Base-by-base conservation (phyloP, 2,888 invertebrate genomes). In the Gnatocerus cornutus region DNA sequence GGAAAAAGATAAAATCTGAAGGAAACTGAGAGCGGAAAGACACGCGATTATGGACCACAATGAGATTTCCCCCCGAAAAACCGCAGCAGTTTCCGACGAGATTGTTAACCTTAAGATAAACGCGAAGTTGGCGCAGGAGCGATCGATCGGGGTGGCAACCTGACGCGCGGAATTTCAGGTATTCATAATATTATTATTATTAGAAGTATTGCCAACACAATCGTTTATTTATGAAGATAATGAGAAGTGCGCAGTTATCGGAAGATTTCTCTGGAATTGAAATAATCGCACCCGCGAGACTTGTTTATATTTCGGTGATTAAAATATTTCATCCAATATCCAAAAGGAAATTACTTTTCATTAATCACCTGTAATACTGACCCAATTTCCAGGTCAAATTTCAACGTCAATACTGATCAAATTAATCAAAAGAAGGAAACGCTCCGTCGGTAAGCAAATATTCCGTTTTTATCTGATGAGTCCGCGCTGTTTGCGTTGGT, bases 41-140 rank as follows among this genome's bases (percentile, higher is more conserved):
- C 69, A 67, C 66, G 72, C 71, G 77, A 77, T 78, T 73, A 78
- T 80, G 79, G 79, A 80, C 80, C 80, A 80, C 81, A 80, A 76
- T 76, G 69, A 78, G 74, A 78, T 72, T 75, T 71, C 71, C 70
- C 72, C 72, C 69, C 52, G 69, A 73, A 69, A 78, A 78, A 80
- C 79, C 80, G 69, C 79, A 75, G 74, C 78, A 78, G 77, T 76
- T 79, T 78, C 79, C 79, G 45, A n/a, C 64, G 53, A 21, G 76
- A 73, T 69, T 74, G 68, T 74, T 74, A 73, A 76, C 74, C 74
- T 74, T 72, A 56, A 65, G 64, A 66, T 61, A 69, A 66, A 61
- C 21, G 21, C 21, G 21, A 21, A 21, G n/a, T n/a, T n/a, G n/a
- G n/a, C n/a, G n/a, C n/a, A n/a, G n/a, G n/a, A n/a, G n/a, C n/a